Conservation (phyloP, 2,888 invertebrate genomes). For the Eueremaeus valkanovi region DNA sequence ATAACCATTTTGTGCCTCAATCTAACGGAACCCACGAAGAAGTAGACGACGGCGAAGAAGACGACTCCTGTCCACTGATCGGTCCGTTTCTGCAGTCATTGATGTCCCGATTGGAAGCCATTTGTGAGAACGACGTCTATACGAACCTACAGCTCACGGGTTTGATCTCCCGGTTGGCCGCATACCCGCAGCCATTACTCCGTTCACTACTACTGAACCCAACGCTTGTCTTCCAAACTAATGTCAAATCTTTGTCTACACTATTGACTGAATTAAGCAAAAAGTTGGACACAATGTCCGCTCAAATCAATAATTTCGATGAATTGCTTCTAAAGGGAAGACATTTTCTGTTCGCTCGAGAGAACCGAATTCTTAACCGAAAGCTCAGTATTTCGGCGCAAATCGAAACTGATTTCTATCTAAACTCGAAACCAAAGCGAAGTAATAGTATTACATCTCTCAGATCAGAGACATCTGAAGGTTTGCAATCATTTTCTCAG, state of each 20-base stretch:
- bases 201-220: conserved; percentile 81
- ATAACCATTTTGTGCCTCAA: conserved; percentile 33
- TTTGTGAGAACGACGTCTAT: conserved; percentile 76
- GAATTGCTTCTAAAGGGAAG: conserved; percentile 72
- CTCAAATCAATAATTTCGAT: conserved; percentile 54
- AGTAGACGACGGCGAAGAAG: conserved; percentile 11
- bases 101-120: conserved; percentile 73
- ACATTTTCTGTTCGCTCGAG: conserved; percentile 71
- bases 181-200: conserved; percentile 82
- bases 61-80: conserved; percentile 46
- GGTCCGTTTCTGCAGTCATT: conserved; percentile 76
- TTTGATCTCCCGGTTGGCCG: conserved; percentile 75
- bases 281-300: conserved; percentile 60
- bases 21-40: background rate
- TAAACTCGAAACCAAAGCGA: background rate
- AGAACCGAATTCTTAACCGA: conserved; percentile 60
- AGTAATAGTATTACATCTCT: conserved; percentile 30
- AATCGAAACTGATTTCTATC: background rate
- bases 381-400: background rate
- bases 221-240: conserved; percentile 77
- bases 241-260: conserved; percentile 75
- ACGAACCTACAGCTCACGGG: conserved; percentile 83
- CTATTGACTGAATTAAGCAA: conserved; percentile 31
- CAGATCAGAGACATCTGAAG: background rate
- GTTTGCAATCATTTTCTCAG: background rate